Conservation (phyloP, 2,113 vertebrate genomes). For the Ciconia boyciana region DNA sequence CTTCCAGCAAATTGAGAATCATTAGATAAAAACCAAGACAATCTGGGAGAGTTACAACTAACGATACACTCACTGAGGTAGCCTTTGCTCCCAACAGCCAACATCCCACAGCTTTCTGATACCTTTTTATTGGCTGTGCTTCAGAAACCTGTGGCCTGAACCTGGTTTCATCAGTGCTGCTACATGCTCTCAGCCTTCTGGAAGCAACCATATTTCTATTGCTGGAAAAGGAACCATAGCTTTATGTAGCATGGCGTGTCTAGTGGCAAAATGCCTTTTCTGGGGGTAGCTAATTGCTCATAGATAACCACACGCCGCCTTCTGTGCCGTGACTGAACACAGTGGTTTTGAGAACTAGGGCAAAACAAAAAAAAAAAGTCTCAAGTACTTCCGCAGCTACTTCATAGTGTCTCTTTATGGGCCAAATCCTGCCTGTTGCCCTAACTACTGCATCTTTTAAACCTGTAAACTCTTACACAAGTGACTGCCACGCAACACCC, state of each 20-base stretch:
- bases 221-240: neutral
- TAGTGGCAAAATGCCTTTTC: neutral
- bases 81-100: neutral
- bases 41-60: neutral
- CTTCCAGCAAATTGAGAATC: neutral
- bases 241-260: neutral
- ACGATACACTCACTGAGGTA: accelerated
- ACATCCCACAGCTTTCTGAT: neutral
- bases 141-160: neutral
- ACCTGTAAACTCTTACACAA: neutral
- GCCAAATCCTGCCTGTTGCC: neutral
- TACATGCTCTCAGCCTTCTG: neutral
- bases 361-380: neutral
- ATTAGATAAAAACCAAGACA: neutral
- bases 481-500: neutral
- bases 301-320: neutral
- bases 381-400: neutral
- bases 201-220: neutral
- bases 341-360: neutral
- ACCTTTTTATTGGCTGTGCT: neutral
- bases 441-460: neutral
- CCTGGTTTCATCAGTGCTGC: neutral
- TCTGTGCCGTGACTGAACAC: neutral
- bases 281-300: neutral
- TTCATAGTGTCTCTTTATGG: neutral